Conservation (phyloP, 37 sponge, comb jelly and placozoan species). For the Eunapius fragilis region DNA sequence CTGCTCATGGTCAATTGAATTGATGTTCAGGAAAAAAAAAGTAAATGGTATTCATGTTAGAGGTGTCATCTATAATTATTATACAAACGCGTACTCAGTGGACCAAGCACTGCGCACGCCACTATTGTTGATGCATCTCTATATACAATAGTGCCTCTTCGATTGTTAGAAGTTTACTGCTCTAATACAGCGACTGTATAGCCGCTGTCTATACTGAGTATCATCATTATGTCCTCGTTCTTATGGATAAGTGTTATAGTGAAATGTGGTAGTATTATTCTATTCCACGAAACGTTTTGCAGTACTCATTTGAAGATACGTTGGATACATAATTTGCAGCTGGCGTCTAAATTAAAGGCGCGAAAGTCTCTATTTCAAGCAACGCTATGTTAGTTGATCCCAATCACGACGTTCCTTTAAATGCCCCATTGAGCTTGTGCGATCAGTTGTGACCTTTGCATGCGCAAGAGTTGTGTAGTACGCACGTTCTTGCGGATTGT, state of each 20-base stretch:
- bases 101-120: background rate
- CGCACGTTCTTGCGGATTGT: too few species aligned
- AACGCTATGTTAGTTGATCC: constrained; percentile 14
- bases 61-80: too few species aligned
- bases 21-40: too few species aligned
- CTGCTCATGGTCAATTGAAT: too few species aligned
- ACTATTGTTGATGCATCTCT: background rate
- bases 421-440: constrained; percentile 1
- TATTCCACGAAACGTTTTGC: background rate
- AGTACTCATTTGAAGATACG: background rate
- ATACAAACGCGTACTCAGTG: too few species aligned
- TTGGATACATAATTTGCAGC: background rate
- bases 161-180: background rate
- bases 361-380: constrained; percentile 2
- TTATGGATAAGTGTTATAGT: background rate
- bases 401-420: background rate
- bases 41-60: too few species aligned
- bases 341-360: background rate
- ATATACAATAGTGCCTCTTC: background rate
- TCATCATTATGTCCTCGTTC: background rate
- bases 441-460: background rate
- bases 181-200: background rate
- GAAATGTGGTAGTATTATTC: background rate
- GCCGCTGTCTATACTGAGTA: background rate
- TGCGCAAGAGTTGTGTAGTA: too few species aligned